phyloP scores from a whole-genome alignment of 2,113 vertebrate genomes.

The Triplophysa siluroides region DNA sequence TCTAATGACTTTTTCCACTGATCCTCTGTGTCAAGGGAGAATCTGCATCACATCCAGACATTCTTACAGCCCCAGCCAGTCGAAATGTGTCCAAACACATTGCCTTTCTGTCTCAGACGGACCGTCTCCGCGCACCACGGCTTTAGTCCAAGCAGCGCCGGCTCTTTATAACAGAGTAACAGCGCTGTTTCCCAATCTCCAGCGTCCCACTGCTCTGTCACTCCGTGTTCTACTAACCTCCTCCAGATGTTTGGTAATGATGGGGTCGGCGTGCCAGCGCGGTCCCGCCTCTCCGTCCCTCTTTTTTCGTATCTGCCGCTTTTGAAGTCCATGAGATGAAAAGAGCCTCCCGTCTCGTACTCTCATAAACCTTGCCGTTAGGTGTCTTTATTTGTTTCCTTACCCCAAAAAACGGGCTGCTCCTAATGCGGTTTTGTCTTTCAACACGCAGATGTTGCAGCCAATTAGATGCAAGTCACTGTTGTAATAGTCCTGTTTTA shows the following conservation, averaged over 20 bases:
- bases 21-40: constrained; percentile 17
- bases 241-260: constrained; percentile 76
- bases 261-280: constrained; percentile 60
- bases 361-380: constrained; percentile 52
- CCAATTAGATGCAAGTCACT: constrained; percentile 55
- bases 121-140: constrained; percentile 22
- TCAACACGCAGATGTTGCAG: constrained; percentile 54
- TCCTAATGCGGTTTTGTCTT: constrained; percentile 58
- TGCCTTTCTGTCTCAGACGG: constrained; percentile 26
- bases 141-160: constrained; percentile 8
- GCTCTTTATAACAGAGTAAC: constrained; percentile 33
- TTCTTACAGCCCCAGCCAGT: constrained; percentile 32
- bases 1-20: constrained; percentile 29
- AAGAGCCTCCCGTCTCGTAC: constrained; percentile 46
- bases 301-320: constrained; percentile 55
- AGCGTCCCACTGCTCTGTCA: constrained; percentile 65
- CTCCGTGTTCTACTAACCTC: constrained; percentile 63
- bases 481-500: constrained; percentile 57
- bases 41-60: constrained; percentile 15
- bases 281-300: constrained; percentile 62
- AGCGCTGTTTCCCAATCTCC: constrained; percentile 59
- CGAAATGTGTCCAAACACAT: constrained; percentile 22
- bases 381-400: constrained; percentile 58
- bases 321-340: constrained; percentile 65
- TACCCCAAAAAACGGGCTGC: constrained; percentile 9